phyloP scores from a whole-genome alignment of 2,113 vertebrate species.

The Pseudorectes ferrugineus region DNA sequence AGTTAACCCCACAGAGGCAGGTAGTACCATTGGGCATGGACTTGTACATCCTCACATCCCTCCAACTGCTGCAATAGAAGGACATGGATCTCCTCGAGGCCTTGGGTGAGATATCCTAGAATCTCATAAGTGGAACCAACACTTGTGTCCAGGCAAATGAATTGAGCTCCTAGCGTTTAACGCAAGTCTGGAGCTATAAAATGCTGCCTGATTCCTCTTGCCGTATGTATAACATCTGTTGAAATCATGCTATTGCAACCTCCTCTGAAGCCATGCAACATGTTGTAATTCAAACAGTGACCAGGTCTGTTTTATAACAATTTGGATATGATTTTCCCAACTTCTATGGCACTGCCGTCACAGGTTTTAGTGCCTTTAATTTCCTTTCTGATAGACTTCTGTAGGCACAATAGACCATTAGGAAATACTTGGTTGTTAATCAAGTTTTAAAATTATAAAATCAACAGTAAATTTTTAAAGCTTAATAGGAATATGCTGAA shows the following conservation, averaged over 20 bases:
- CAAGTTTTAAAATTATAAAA: neutral
- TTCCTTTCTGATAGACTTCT: neutral
- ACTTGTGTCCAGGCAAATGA: fast-evolving
- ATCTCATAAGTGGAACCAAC: neutral
- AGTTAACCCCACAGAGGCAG: neutral
- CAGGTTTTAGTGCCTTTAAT: neutral
- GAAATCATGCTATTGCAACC: neutral
- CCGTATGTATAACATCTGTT: too few relatives aligned
- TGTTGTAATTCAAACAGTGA: neutral
- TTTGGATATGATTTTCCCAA: neutral
- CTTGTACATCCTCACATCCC: neutral
- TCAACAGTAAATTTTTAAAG: neutral
- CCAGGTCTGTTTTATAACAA: neutral
- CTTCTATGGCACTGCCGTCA: neutral
- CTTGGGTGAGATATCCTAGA: neutral
- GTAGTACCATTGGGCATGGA: too few relatives aligned
- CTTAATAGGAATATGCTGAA: neutral
- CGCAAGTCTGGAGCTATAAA: neutral
- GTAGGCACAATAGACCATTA: neutral
- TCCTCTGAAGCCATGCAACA: neutral
- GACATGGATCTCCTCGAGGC: neutral
- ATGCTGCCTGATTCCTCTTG: neutral
- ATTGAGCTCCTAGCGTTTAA: neutral
- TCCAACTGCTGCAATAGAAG: neutral
- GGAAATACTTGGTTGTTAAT: neutral